Evolutionary conservation across 2,113 vertebrate genomes (phyloP), one percentile per base, ranked within the genome.

Genomic region (Nannospalax galili): DNA sequence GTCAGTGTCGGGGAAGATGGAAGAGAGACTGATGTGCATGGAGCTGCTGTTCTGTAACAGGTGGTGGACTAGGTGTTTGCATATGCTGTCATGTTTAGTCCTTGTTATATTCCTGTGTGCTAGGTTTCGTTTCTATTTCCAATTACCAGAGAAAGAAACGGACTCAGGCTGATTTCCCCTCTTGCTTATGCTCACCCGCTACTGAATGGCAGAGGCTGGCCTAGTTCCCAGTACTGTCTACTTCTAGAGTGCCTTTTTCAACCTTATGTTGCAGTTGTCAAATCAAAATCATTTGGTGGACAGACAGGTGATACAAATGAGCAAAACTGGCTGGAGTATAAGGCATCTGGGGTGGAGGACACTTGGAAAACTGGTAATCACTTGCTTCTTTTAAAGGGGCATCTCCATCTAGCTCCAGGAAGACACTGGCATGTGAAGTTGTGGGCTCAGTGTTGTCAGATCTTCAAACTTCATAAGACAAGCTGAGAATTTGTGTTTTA

Each of bases 401-500:
- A 37, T 24, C 22, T 28, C 28, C n/a, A 3, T 3, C 81, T 56
- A 82, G n/a, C 28, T 74, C 48, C 14, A 64, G 79, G 17, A 92
- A 65, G 74, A 84, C 17, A 7, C 7, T 56, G 65, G 67, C 19
- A 8, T 1, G 1, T 24, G 42, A 28, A 62, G 32, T 52, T 30
- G 90, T 74, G 84, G 42, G 69, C 56, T 92, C 45, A 20, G 73
- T 93, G 88, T 95, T 96, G 95, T 96, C 89, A 92, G 78, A 75
- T 84, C 94, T 72, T 92, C 89, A 65, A 30, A 62, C 65, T 80
- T 87, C 64, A 10, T 28, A 75, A 95, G 94, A 97, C 85, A 95
- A 96, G 91, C 94, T 95, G 95, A 95, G 92, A 94, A 96, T 94
- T 84, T 87, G 80, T 95, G 70, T 97, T 96, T 96, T 74, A 64